These are phyloP conservation scores for Pissodes strobi DNA, from an alignment of 1,140 invertebrate genomes.

Conservation along the genomic window DNA sequence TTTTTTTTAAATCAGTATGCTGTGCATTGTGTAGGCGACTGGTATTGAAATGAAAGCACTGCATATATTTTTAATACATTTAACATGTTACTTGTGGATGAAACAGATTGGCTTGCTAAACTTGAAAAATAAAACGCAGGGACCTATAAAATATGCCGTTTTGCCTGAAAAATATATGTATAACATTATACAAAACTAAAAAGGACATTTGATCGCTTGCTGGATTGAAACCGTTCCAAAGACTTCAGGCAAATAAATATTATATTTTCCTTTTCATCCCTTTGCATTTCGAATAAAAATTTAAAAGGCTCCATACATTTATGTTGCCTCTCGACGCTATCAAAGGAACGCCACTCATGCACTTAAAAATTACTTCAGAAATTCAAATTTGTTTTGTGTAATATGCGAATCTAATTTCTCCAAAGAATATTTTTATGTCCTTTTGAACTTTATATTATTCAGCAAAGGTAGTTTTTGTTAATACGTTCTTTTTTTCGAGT, in stretches of 20 bases:
- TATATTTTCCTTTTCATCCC: constrained; percentile 11
- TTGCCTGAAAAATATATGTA: too few species aligned
- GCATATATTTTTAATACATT: too few species aligned
- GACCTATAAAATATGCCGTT: too few species aligned
- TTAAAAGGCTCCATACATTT: constrained; percentile 17
- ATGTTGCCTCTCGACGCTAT: neutral
- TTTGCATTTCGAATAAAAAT: constrained; percentile 15
- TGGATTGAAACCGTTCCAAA: constrained; percentile 7
- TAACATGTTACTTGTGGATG: too few species aligned
- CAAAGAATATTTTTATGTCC: constrained; percentile 3
- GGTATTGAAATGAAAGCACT: too few species aligned
- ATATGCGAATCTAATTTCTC: constrained; percentile 14
- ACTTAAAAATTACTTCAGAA: constrained; percentile 25
- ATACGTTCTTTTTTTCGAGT: too few species aligned
- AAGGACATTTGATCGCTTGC: constrained; percentile 11
- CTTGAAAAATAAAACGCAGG: too few species aligned
- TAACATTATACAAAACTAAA: constrained; percentile 10
- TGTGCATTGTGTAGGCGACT: too few species aligned
- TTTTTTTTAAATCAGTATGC: too few species aligned
- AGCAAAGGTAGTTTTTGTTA: too few species aligned
- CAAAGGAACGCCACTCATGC: constrained; percentile 24
- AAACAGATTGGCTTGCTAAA: too few species aligned
- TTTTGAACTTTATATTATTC: too few species aligned
- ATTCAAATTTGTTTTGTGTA: constrained; percentile 25
- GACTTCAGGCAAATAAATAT: constrained; percentile 12